Evolutionary conservation across 2,113 vertebrate species (phyloP), one percentile per base, ranked within the genome.

Genomic region (Trichechus manatus): DNA sequence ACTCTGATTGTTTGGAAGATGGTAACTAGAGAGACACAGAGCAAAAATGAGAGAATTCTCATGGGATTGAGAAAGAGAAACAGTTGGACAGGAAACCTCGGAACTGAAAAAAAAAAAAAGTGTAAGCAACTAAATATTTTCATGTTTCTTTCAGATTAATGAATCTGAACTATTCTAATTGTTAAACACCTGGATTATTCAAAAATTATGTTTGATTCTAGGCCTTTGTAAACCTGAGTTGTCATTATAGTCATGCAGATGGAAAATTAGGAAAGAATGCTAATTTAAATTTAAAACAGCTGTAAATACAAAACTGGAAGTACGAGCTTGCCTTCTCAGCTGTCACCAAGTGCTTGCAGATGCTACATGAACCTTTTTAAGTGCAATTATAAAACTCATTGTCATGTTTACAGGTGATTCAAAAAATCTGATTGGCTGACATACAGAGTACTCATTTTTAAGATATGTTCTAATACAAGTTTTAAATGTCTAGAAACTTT

Each of bases 241-340:
- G 44, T 68, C 64, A 63, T 56, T 8, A 36, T 15, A 39, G 11
- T 89, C 33, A 29, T 87, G 78, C 89, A 39, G 70, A 78, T 42
- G n/a, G 82, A 64, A 89, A 92, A 91, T 92, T 94, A 95, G 79
- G 17, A 95, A 97, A 91, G 82, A 89, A 89, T 95, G 89, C 27
- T 93, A 64, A 91, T 89, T 95, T 90, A 96, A 94, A 97, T 91
- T 77, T 87, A 74, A 94, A 87, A 92, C 87, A 96, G 89, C 80
- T 97, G 86, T 86, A 87, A 64, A 53, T 47, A 91, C 59, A 93
- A 6, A 53, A 9, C 14, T 70, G 59, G 36, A 63, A 77, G 13
- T 79, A 56, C 29, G 56, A 13, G 25, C 50, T 81, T 92, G 86
- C 86, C 81, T 91, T 77, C 66, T 88, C 85, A 66, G 97, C 96